These are phyloP conservation scores for Ormia ochracea DNA, from an alignment of 2,888 invertebrate species.

Conservation along the genomic window DNA sequence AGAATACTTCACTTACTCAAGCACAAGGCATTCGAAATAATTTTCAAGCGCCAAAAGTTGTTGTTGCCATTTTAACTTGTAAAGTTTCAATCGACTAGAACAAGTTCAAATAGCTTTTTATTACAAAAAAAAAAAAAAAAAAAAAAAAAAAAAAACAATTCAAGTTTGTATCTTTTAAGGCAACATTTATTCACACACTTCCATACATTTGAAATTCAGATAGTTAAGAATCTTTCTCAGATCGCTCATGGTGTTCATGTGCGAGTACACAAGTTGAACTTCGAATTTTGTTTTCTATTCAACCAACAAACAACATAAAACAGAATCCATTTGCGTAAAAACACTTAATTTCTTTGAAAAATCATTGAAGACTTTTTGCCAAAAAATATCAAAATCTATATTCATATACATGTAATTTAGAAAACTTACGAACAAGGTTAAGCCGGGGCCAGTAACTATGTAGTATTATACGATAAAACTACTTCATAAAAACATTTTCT, in stretches of 20 bases:
- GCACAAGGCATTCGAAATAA: background rate
- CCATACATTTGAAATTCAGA: background rate
- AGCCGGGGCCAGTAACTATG: background rate
- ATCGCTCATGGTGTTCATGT: background rate
- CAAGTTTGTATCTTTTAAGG: constrained; percentile 1
- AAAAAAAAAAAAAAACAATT: no score
- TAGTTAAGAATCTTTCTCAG: background rate
- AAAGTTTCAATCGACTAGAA: background rate
- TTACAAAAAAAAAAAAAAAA: no score
- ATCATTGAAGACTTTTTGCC: background rate
- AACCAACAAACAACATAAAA: constrained; percentile 7
- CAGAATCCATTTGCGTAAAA: background rate
- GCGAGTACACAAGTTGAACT: background rate
- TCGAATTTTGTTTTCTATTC: constrained; percentile 6
- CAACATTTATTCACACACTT: background rate
- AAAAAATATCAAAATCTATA: background rate
- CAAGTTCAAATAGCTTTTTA: background rate
- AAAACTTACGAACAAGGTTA: constrained; percentile 49
- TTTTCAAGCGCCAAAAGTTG: background rate
- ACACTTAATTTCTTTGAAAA: background rate
- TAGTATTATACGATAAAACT: background rate
- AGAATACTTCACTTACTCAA: background rate
- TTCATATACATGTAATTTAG: background rate
- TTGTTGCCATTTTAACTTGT: background rate
- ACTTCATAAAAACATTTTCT: background rate